Evolutionary conservation across 2,888 invertebrate genomes (phyloP), one percentile per base, ranked within the genome.

Genomic region (Brachylomia viminalis): DNA sequence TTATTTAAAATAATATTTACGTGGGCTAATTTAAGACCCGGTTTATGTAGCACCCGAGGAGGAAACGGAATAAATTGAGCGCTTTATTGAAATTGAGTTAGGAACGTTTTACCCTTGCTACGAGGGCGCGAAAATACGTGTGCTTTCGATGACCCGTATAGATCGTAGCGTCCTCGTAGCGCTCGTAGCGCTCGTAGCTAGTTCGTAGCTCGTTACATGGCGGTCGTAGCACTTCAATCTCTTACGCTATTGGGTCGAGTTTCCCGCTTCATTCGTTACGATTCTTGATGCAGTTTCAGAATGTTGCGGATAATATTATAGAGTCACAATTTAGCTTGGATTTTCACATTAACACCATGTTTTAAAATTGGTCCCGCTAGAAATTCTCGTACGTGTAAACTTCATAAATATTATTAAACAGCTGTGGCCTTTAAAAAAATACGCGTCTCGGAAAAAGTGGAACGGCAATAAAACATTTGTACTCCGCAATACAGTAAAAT

Each of bases 201-300:
- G 73, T 82, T 90, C 91, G 92, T 91, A 92, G 92, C 91, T 90
- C 88, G 91, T 91, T 90, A 91, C 88, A 77, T 74, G 61, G 80
- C 90, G 82, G 76, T 82, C 89, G 91, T 91, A 90, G 90, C 91
- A 91, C 90, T 93, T 89, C 92, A 92, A 94, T 93, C 91, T 92
- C 89, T 91, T 91, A 89, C 90, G 86, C 91, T 89, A 91, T 91
- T 90, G 90, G 87, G 80, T 90, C 86, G 77, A 87, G 78, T 91
- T 90, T 85, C 82, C 80, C 87, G 89, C 83, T 88, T 80, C 84
- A 86, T 81, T 88, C 74, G 84, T 77, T 87, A 69, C 70, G 30
- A 64, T 79, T 77, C 67, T n/a, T 76, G 79, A 79, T 85, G 70
- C 68, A 73, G 75, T 78, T 77, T 86, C 56, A 56, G 33, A 84